phyloP scores from a whole-genome alignment of 2,888 invertebrate species.

The Trissolcus brochymenae region DNA sequence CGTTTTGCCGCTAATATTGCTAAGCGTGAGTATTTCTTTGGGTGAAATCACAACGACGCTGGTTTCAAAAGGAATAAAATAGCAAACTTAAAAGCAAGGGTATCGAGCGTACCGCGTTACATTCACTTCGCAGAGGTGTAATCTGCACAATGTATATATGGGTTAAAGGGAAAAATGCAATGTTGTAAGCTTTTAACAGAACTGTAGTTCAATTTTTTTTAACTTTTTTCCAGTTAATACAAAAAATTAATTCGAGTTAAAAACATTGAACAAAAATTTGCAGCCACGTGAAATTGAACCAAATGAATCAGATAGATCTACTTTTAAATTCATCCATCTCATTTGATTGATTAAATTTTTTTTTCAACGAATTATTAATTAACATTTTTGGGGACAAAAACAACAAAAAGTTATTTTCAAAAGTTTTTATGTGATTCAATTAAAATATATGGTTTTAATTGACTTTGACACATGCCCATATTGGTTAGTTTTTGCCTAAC shows the following conservation, averaged over 20 bases:
- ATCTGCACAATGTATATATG: conserved; percentile 25
- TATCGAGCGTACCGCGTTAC: conserved; percentile 45
- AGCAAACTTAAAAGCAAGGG: conserved; percentile 44
- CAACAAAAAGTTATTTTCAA: no score
- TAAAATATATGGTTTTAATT: conserved; percentile 7
- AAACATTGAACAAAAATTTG: no score
- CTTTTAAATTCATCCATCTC: no score
- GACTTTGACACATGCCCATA: conserved; percentile 3
- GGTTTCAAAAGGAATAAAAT: conserved; percentile 42
- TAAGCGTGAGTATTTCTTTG: conserved; percentile 29
- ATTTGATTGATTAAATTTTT: no score
- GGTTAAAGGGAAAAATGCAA: conserved; percentile 26
- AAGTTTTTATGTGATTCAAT: conserved; percentile 3
- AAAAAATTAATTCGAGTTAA: neutral
- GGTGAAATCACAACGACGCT: conserved; percentile 16
- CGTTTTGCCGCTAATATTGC: conserved; percentile 41
- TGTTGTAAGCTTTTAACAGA: conserved; percentile 42
- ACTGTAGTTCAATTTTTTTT: conserved; percentile 41
- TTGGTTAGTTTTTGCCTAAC: conserved; percentile 4
- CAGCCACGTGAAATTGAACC: no score
- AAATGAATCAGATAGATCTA: no score
- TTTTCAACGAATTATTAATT: no score
- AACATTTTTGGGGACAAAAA: no score
- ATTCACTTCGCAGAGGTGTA: conserved; percentile 42
- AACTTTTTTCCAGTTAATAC: neutral